Evolutionary conservation across 2,113 vertebrate genomes (phyloP).

Genomic region (Cromileptes altivelis): DNA sequence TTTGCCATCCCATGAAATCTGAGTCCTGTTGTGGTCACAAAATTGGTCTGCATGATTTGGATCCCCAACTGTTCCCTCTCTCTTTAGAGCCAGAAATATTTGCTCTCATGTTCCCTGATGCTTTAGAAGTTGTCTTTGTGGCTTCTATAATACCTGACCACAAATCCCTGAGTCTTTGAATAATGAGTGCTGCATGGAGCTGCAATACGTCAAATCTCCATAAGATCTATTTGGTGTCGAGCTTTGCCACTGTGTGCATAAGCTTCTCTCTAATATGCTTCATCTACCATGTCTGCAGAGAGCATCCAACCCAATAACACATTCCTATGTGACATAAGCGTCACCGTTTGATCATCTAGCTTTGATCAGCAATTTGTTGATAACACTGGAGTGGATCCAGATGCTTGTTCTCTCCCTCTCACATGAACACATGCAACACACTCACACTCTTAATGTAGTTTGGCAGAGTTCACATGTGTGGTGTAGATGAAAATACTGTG

Average conservation of each 20-base stretch:
- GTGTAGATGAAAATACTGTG: background rate
- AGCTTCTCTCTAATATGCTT: conserved; percentile 31
- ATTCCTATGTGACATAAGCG: conserved; percentile 15
- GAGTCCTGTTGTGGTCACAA: conserved; percentile 15
- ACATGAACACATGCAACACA: background rate
- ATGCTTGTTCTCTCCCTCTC: conserved; percentile 27
- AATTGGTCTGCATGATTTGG: conserved; percentile 19
- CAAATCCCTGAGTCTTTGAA: conserved; percentile 32
- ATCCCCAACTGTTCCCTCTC: background rate
- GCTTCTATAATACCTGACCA: conserved; percentile 48
- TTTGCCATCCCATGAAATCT: background rate
- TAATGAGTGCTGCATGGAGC: conserved; percentile 12
- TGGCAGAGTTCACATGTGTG: conserved; percentile 33
- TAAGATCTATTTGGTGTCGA: background rate
- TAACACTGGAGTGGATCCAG: conserved; percentile 66
- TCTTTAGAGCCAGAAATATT: conserved; percentile 8
- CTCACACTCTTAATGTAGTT: conserved; percentile 13
- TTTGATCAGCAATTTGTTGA: conserved; percentile 70
- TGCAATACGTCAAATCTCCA: conserved; percentile 18
- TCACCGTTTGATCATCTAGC: conserved; percentile 44
- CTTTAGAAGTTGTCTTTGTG: conserved; percentile 40
- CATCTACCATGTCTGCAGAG: conserved; percentile 1
- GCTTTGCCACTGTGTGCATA: background rate
- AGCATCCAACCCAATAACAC: background rate
- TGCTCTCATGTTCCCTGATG: conserved; percentile 4